Conservation (phyloP, 2,888 invertebrate species). For the Pyrrhia umbra region DNA sequence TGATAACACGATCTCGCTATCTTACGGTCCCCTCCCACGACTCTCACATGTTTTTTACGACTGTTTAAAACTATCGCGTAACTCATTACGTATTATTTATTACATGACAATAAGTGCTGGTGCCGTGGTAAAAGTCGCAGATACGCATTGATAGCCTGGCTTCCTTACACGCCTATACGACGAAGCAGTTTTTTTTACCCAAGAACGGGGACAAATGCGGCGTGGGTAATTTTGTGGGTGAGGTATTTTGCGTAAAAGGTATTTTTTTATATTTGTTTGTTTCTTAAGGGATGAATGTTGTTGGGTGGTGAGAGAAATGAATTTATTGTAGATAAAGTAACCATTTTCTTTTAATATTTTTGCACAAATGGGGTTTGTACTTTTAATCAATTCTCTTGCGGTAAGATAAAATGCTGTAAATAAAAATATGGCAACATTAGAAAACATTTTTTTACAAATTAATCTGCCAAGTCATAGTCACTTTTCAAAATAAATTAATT, state of each 20-base stretch:
- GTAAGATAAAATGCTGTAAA: too few relatives aligned
- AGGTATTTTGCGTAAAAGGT: constrained; percentile 12
- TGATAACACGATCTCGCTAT: neutral
- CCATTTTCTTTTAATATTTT: too few relatives aligned
- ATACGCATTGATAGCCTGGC: constrained; percentile 21
- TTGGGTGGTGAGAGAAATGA: too few relatives aligned
- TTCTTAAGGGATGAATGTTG: constrained; percentile 6
- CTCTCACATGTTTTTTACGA: constrained; percentile 15
- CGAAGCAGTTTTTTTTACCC: constrained; percentile 14
- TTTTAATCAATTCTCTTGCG: too few relatives aligned
- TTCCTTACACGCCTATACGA: constrained; percentile 45
- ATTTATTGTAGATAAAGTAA: too few relatives aligned
- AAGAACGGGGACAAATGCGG: constrained; percentile 14
- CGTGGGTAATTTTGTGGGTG: constrained; percentile 5
- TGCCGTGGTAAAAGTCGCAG: constrained; percentile 54
- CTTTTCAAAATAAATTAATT: neutral
- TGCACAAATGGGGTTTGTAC: too few relatives aligned
- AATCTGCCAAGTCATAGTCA: neutral
- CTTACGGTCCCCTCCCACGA: constrained; percentile 11
- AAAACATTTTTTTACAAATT: too few relatives aligned
- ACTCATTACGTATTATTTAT: constrained; percentile 55
- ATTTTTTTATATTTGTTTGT: constrained; percentile 3
- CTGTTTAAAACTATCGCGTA: constrained; percentile 36
- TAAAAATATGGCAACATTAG: too few relatives aligned
- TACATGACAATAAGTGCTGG: constrained; percentile 62